Evolutionary conservation across 2,797 vertebrate genomes (phyloP).

Genomic region (Erithacus rubecula): DNA sequence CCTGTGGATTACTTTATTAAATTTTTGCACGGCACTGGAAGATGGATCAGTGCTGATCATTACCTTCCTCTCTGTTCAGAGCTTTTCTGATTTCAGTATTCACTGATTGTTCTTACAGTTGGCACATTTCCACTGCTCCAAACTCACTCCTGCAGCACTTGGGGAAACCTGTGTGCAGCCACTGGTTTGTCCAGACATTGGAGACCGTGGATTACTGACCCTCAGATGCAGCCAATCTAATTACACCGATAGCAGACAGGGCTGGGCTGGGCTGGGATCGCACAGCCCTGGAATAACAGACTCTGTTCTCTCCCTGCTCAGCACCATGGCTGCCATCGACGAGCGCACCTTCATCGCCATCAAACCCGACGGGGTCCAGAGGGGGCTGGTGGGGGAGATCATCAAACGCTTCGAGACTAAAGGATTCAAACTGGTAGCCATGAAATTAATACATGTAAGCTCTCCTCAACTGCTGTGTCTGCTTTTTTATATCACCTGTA

Average conservation of each 20-base stretch:
- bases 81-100: background rate
- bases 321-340: constrained; percentile 73
- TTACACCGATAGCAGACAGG: background rate
- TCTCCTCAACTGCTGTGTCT: background rate
- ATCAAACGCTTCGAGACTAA: constrained; percentile 90
- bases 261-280: background rate
- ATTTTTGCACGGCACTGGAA: rapidly evolving
- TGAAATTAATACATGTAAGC: constrained; percentile 87
- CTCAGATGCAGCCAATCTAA: background rate
- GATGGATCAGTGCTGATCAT: background rate
- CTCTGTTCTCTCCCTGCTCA: background rate
- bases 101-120: too few species aligned
- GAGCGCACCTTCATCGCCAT: constrained; percentile 92
- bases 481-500: background rate
- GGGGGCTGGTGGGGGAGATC: constrained; percentile 89
- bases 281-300: background rate
- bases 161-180: rapidly evolving
- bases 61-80: rapidly evolving
- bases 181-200: background rate
- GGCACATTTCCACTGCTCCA: rapidly evolving
- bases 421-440: constrained; percentile 87
- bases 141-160: background rate
- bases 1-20: background rate
- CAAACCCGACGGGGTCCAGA: constrained; percentile 93
- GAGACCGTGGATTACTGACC: background rate